Evolutionary conservation across 1,140 invertebrate species (phyloP).

Genomic region (Drosophila ficusphila): DNA sequence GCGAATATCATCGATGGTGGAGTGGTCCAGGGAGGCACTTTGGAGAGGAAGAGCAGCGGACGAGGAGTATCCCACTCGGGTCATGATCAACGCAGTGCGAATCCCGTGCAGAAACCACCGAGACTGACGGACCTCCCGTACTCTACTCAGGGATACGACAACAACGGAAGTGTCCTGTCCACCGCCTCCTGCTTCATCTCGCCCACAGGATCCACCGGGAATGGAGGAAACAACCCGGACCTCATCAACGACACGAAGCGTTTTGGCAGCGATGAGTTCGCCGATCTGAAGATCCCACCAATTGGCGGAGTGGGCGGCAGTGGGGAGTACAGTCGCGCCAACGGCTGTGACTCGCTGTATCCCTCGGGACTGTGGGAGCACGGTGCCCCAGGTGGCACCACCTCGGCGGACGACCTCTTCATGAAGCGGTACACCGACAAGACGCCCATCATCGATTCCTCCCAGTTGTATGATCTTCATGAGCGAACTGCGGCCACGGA

Average conservation of each 20-base stretch:
- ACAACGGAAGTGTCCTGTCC: constrained; percentile 86
- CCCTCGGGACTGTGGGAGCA: constrained; percentile 89
- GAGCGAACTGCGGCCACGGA: constrained; percentile 78
- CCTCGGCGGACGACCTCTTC: constrained; percentile 84
- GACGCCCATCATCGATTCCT: constrained; percentile 89
- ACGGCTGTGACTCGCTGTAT: constrained; percentile 88
- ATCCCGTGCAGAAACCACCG: constrained; percentile 89
- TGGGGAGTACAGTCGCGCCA: constrained; percentile 89
- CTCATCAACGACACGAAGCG: constrained; percentile 91
- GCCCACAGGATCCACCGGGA: constrained; percentile 87
- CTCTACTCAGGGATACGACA: constrained; percentile 87
- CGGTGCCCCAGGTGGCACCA: constrained; percentile 36
- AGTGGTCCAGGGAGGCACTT: constrained; percentile 21
- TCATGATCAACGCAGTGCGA: constrained; percentile 86
- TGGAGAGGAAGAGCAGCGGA: constrained; percentile 72
- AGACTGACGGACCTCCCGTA: constrained; percentile 88
- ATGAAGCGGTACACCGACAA: constrained; percentile 88
- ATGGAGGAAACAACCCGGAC: constrained; percentile 91
- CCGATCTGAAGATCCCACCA: constrained; percentile 63
- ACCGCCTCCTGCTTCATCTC: constrained; percentile 87
- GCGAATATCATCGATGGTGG: constrained; percentile 66
- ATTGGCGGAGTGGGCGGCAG: constrained; percentile 78
- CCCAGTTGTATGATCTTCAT: constrained; percentile 80
- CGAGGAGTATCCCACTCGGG: not conserved
- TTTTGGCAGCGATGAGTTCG: constrained; percentile 85